Conservation (phyloP, 2,797 vertebrate genomes). For the Helostoma temminkii region DNA sequence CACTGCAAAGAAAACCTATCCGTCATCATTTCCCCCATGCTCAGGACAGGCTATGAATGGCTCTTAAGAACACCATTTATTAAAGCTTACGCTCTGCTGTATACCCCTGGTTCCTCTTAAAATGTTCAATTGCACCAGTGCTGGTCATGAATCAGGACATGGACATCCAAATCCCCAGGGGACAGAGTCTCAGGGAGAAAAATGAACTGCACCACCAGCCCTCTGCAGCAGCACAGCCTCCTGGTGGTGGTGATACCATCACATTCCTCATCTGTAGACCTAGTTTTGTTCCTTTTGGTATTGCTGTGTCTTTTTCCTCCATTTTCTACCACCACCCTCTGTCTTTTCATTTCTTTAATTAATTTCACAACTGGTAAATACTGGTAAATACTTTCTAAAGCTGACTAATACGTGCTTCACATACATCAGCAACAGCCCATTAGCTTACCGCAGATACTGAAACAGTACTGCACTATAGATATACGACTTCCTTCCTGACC, state of each 20-base stretch:
- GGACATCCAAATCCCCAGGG: slow-evolving; percentile 61
- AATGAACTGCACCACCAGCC: slow-evolving; percentile 54
- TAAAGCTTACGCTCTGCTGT: slow-evolving; percentile 54
- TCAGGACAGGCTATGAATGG: slow-evolving; percentile 66
- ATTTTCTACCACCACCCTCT: background rate
- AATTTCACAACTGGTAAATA: background rate
- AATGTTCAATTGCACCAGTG: slow-evolving; percentile 59
- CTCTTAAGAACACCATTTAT: slow-evolving; percentile 77
- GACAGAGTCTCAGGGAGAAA: slow-evolving; percentile 55
- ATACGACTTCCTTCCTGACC: background rate
- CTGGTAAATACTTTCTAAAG: background rate
- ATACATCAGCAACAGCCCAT: background rate
- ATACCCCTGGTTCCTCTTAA: slow-evolving; percentile 62
- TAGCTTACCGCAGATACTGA: background rate
- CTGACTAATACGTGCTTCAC: background rate
- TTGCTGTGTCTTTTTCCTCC: background rate
- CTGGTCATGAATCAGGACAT: slow-evolving; percentile 74
- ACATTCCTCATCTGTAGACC: slow-evolving; percentile 8
- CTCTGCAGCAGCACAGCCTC: slow-evolving; percentile 23
- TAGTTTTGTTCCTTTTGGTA: slow-evolving; percentile 24
- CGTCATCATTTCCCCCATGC: slow-evolving; percentile 68
- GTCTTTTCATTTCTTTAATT: slow-evolving; percentile 7
- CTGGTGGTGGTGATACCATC: slow-evolving; percentile 32
- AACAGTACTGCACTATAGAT: background rate
- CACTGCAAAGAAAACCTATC: slow-evolving; percentile 69